phyloP scores from a whole-genome alignment of 1,140 invertebrate species.

The Heliothis virescens region DNA sequence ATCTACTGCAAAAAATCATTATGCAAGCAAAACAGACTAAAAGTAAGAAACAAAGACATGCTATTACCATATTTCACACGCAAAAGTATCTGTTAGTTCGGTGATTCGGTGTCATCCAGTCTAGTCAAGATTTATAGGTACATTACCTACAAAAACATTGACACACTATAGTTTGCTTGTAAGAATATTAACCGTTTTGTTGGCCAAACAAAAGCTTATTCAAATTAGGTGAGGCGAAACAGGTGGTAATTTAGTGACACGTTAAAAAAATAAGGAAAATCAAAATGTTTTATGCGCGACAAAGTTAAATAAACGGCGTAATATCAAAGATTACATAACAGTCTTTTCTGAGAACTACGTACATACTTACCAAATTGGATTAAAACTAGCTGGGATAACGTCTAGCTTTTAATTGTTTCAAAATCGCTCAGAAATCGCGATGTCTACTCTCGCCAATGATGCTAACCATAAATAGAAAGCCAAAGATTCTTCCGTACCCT shows the following conservation, averaged over 20 bases:
- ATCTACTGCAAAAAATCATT: too few species aligned
- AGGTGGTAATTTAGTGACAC: not conserved
- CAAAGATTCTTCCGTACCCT: too few species aligned
- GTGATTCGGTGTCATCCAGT: not conserved
- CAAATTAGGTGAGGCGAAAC: slow-evolving; percentile 19
- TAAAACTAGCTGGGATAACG: too few species aligned
- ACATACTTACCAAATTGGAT: too few species aligned
- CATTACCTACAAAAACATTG: slow-evolving; percentile 4
- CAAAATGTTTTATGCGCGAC: not conserved
- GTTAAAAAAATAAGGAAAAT: not conserved
- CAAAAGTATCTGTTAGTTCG: not conserved
- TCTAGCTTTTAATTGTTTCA: too few species aligned
- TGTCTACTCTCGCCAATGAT: too few species aligned
- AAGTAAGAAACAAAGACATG: too few species aligned
- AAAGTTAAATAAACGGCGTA: not conserved
- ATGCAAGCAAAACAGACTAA: too few species aligned
- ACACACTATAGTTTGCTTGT: not conserved
- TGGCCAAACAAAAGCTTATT: slow-evolving; percentile 13
- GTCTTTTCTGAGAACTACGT: too few species aligned
- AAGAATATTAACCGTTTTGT: not conserved
- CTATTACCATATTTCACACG: not conserved
- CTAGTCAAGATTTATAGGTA: not conserved
- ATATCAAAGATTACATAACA: not conserved
- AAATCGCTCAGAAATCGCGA: too few species aligned
- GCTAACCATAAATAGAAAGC: too few species aligned